Evolutionary conservation across 2,113 vertebrate genomes (phyloP).

Genomic region (Talpa occidentalis): DNA sequence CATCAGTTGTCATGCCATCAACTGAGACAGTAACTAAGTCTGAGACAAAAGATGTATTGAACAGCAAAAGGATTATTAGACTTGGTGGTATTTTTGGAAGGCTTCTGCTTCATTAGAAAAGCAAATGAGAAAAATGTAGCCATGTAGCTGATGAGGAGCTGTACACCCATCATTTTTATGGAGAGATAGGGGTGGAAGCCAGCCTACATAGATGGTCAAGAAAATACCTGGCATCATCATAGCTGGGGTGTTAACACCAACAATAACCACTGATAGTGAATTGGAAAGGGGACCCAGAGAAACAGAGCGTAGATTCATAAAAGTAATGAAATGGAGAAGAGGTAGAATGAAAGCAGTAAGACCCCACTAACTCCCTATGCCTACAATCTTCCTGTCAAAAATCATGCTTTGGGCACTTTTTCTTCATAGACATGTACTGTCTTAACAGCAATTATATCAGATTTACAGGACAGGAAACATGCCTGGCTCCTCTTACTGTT

Average conservation of each 20-base stretch:
- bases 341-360: not conserved
- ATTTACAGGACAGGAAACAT: not conserved
- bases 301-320: conserved; percentile 8
- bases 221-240: not conserved
- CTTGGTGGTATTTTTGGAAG: conserved; percentile 22
- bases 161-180: not conserved
- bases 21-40: conserved; percentile 14
- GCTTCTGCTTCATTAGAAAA: conserved; percentile 7
- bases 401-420: not conserved
- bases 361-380: not conserved
- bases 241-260: not conserved
- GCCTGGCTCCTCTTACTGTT: not conserved
- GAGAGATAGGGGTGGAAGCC: not conserved
- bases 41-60: conserved; percentile 57
- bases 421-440: not conserved
- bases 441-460: conserved; percentile 7
- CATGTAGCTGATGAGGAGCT: not conserved
- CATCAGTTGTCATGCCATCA: conserved; percentile 52
- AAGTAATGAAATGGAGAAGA: not conserved
- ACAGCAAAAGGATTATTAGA: conserved; percentile 52
- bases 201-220: not conserved
- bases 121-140: not conserved
- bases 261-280: conserved; percentile 15
- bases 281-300: not conserved
- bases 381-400: not conserved